These are phyloP conservation scores for Microctenopoma lineatum DNA, from an alignment of 2,797 vertebrate genomes.

Conservation along the genomic window DNA sequence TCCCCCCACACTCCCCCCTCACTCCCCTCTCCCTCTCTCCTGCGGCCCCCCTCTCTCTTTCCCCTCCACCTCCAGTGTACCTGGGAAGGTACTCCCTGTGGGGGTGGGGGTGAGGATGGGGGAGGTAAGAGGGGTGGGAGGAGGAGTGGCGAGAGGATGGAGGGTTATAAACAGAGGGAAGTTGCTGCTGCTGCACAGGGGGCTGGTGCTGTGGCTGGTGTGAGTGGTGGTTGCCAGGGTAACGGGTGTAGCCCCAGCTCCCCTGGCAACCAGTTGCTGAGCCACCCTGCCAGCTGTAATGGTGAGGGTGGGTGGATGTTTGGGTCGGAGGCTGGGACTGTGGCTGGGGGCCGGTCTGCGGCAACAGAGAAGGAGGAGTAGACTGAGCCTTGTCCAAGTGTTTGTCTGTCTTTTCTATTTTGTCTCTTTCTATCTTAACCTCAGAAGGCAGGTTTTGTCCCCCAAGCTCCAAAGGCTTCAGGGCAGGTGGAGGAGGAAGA, in stretches of 20 bases:
- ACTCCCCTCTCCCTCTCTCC: constrained; percentile 79
- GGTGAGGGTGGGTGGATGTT: constrained; percentile 86
- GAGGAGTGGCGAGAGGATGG: constrained; percentile 84
- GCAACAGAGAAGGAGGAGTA: constrained; percentile 81
- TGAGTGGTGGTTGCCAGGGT: constrained; percentile 84
- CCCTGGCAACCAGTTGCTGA: constrained; percentile 81
- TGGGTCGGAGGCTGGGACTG: constrained; percentile 80
- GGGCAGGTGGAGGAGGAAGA: constrained; percentile 86
- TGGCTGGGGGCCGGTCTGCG: constrained; percentile 81
- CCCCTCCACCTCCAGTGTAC: constrained; percentile 80
- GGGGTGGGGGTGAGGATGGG: constrained; percentile 82
- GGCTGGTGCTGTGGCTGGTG: constrained; percentile 83
- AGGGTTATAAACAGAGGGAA: constrained; percentile 87
- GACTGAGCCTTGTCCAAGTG: constrained; percentile 78
- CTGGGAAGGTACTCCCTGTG: constrained; percentile 87
- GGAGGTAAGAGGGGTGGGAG: constrained; percentile 83
- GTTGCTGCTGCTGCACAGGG: constrained; percentile 86
- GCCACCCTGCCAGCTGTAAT: constrained; percentile 87
- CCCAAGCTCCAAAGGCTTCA: constrained; percentile 84
- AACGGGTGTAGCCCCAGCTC: constrained; percentile 86
- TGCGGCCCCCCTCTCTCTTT: constrained; percentile 79
- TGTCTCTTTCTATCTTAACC: constrained; percentile 84
- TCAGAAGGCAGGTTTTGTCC: constrained; percentile 79
- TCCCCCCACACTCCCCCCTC: constrained; percentile 81
- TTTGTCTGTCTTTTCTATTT: constrained; percentile 84